Conservation (phyloP, 2,888 invertebrate genomes). For the Cosmia pyralina region DNA sequence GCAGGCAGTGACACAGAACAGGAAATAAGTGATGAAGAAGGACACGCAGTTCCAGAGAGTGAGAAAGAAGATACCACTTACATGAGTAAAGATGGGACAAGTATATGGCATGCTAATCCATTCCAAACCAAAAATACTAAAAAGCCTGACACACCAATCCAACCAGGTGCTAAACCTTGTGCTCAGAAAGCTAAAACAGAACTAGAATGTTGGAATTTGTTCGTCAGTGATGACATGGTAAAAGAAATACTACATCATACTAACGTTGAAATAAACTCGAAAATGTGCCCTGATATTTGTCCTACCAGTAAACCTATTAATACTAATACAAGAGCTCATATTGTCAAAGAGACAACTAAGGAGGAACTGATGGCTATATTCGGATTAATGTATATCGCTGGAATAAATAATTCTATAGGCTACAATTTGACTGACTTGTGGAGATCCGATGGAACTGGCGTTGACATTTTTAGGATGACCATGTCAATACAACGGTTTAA, state of each 20-base stretch:
- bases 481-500: slow-evolving; percentile 49
- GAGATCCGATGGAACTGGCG: slow-evolving; percentile 48
- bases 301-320: not conserved
- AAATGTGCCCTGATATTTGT: not conserved
- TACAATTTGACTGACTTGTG: slow-evolving; percentile 50
- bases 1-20: slow-evolving; percentile 34
- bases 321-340: not conserved
- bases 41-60: not conserved
- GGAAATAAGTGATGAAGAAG: slow-evolving; percentile 37
- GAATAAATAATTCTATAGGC: slow-evolving; percentile 33
- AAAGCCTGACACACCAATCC: not conserved
- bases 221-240: slow-evolving; percentile 29
- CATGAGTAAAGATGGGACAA: slow-evolving; percentile 5
- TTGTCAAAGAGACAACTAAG: slow-evolving; percentile 23
- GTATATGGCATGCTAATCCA: slow-evolving; percentile 6
- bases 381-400: slow-evolving; percentile 47
- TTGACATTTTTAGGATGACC: slow-evolving; percentile 51
- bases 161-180: not conserved
- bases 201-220: slow-evolving; percentile 41
- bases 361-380: slow-evolving; percentile 42
- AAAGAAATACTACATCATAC: slow-evolving; percentile 24
- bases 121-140: not conserved
- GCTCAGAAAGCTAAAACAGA: slow-evolving; percentile 41
- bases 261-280: slow-evolving; percentile 9
- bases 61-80: slow-evolving; percentile 4